Base-by-base conservation (phyloP, 2,888 invertebrate species). In the Fabriciana adippe region DNA sequence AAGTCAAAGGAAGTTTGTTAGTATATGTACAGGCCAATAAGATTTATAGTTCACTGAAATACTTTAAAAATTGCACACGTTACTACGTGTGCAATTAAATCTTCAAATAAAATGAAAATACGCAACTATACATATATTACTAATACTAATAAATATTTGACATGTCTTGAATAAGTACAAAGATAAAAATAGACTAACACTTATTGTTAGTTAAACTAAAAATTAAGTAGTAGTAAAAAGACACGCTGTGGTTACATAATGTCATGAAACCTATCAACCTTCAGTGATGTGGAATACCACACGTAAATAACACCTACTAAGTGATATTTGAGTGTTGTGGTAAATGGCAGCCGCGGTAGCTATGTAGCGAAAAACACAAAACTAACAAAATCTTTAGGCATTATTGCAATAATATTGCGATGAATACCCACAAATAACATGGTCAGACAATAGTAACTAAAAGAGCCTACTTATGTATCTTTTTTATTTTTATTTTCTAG, bases 1-100 rank as follows among this genome's bases (percentile, higher is more conserved):
- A 88, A 90, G 80, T 82, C 81, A 82, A 83, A 85, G 88, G 85
- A 88, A 89, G 85, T 90, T 89, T 89, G 88, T 66, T 87, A 85
- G 81, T 78, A 85, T 84, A 85, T 81, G 81, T 48, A 59, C 48
- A 59, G 71, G 57, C 73, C 84, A 84, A 87, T 85, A 84, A 86
- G 87, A 90, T 89, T 90, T 90, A 90, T 89, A 82, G 87, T 86
- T 86, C 84, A 74, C 70, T 77, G 84, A 84, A 88, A 86, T 77
- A 82, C 83, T 87, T 83, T 86, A 85, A 87, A 89, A 88, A 86
- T 83, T 88, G 83, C 85, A 80, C 85, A 82, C 82, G 81, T 81
- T 81, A 81, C 84, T 78, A 73, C 66, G 31, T 47, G 50, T 71
- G 41, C 55, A n/a, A n/a, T n/a, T 13, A 26, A 45, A 66, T 21